Evolutionary conservation across 2,113 vertebrate species (phyloP).

Genomic region (Silurus meridionalis): DNA sequence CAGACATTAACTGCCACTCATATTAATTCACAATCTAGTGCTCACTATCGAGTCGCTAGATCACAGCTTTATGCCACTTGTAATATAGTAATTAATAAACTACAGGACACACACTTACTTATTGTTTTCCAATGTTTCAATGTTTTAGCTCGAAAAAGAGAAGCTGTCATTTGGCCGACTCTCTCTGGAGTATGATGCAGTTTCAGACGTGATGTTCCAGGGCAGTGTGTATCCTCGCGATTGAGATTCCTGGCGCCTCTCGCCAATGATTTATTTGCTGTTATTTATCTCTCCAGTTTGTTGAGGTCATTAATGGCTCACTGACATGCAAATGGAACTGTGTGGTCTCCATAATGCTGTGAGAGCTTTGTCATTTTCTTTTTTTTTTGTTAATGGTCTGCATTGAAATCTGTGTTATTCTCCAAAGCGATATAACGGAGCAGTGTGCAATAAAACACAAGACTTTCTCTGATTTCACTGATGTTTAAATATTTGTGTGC

Average conservation of each 20-base stretch:
- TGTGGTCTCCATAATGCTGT: conserved; percentile 10
- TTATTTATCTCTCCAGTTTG: background rate
- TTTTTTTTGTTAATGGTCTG: conserved; percentile 14
- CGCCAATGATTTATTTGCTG: background rate
- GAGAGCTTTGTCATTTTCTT: conserved; percentile 20
- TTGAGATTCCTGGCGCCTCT: background rate
- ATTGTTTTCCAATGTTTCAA: background rate
- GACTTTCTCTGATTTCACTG: background rate
- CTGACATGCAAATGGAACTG: conserved; percentile 3
- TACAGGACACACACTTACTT: background rate
- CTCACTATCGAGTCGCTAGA: background rate
- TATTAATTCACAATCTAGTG: background rate
- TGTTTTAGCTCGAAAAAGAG: background rate
- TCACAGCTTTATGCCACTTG: background rate
- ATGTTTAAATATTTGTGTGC: background rate
- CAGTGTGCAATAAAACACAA: background rate
- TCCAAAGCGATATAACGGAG: background rate
- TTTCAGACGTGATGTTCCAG: background rate
- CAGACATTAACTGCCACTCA: background rate
- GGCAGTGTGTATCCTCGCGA: background rate
- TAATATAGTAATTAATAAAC: background rate
- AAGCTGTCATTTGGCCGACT: background rate
- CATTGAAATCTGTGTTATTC: conserved; percentile 23
- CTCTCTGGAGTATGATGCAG: background rate
- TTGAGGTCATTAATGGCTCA: conserved; percentile 22